Conservation (phyloP, 2,113 vertebrate genomes). For the Phyllopteryx taeniolatus region DNA sequence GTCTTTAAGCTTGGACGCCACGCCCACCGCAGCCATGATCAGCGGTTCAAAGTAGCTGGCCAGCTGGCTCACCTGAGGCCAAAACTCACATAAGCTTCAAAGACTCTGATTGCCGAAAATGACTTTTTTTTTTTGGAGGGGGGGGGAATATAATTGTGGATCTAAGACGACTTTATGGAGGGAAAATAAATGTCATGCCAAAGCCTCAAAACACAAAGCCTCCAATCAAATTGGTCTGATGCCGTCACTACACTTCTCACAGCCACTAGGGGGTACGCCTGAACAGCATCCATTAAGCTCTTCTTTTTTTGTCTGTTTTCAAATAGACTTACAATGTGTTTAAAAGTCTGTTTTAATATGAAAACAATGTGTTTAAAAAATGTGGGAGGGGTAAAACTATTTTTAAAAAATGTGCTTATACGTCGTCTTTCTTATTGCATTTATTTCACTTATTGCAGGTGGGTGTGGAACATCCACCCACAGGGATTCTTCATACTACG, state of each 20-base stretch:
- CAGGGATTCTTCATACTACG: background rate
- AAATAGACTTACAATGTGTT: background rate
- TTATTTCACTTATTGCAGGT: background rate
- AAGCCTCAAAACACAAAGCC: background rate
- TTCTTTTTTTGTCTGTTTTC: no score
- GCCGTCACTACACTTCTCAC: background rate
- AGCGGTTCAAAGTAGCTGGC: constrained; percentile 94
- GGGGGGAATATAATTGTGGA: background rate
- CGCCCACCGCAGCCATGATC: constrained; percentile 85
- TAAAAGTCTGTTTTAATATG: no score
- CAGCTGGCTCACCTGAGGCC: constrained; percentile 85
- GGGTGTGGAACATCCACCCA: background rate
- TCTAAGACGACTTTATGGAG: background rate
- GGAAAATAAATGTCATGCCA: background rate
- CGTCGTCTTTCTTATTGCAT: background rate
- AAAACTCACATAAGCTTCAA: background rate
- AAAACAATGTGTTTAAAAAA: no score
- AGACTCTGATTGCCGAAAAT: background rate
- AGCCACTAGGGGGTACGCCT: background rate
- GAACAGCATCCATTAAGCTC: background rate
- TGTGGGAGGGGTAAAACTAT: background rate
- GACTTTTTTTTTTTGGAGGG: background rate
- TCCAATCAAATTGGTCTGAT: background rate
- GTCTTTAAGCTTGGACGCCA: constrained; percentile 88
- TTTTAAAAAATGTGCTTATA: background rate